Evolutionary conservation across 2,888 invertebrate genomes (phyloP), one percentile per base, ranked within the genome.

Genomic region (Melipona beecheii): DNA sequence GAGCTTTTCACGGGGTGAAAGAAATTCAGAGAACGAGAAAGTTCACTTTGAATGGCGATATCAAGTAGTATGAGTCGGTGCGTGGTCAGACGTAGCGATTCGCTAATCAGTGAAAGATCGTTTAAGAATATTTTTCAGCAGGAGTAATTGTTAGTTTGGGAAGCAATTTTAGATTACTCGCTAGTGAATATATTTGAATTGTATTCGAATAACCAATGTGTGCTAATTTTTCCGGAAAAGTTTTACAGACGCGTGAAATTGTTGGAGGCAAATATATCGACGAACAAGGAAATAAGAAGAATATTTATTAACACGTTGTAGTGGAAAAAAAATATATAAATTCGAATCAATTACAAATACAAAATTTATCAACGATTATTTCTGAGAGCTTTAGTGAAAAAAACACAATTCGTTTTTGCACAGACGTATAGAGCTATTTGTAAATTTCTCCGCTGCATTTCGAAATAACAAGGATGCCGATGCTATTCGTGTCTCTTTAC

Each of bases 391-490:
- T 52, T 17, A 31, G 27, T 11, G n/a, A 2, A n/a, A 27, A n/a
- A 27, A n/a, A 24, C 9, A 24, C 36, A 19, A 6, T 52, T 11
- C 6, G 15, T 3, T 13, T n/a, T 6, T 31, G 13, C 4, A 24
- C 36, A 9, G 0, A 36, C 65, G 56, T 21, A 50, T 6, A 58
- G 43, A 50, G 43, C 15, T n/a, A 36, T 19, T 52, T 66, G 64
- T 78, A 81, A 75, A 81, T 75, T 81, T 75, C 27, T 15, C 11
- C 11, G 43, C 49, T 50, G 62, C 75, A 69, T 69, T 75, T 83
- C 68, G 72, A 64, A 84, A 82, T 84, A 73, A 65, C 75, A 2
- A 49, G 64, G 75, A 84, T 79, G 50, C 68, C 84, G 78, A 69
- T 75, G 75, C 69, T 52, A 54, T 66, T 69, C 75, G 74, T 84